These are phyloP conservation scores for Darwinula stevensoni DNA, from an alignment of 2,888 invertebrate species.

Conservation along the genomic window DNA sequence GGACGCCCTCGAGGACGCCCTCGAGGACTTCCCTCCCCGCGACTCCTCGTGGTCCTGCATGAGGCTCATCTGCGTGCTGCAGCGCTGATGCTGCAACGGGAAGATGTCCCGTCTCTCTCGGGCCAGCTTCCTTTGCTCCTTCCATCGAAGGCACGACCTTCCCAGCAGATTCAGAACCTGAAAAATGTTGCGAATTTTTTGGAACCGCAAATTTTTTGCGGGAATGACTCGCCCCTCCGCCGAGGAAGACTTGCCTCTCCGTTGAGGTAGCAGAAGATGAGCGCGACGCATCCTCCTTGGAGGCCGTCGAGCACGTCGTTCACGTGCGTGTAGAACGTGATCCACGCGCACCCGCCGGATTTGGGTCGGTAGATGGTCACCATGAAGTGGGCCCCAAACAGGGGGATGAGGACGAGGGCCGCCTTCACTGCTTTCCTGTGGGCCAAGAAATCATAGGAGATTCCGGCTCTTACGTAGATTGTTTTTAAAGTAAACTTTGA, in stretches of 20 bases:
- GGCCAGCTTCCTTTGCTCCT: not conserved
- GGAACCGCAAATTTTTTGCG: not conserved
- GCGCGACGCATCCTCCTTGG: slow-evolving; percentile 17
- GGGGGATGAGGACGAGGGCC: slow-evolving; percentile 19
- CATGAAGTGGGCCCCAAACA: slow-evolving; percentile 21
- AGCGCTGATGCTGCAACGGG: no score
- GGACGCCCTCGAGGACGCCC: no score
- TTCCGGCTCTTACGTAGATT: slow-evolving; percentile 2
- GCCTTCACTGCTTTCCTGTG: slow-evolving; percentile 20
- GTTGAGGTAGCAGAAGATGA: slow-evolving; percentile 17
- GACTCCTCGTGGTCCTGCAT: no score
- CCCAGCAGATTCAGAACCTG: not conserved
- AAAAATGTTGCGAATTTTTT: not conserved
- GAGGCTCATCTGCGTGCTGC: no score
- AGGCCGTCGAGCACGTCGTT: slow-evolving; percentile 19
- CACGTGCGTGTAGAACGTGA: slow-evolving; percentile 16
- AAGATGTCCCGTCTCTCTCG: no score
- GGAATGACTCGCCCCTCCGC: not conserved
- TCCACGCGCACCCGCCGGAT: slow-evolving; percentile 12
- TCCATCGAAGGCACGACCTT: not conserved
- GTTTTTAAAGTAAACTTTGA: slow-evolving; percentile 4
- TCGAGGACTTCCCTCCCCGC: no score
- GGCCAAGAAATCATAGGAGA: slow-evolving; percentile 6
- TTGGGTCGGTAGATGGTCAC: slow-evolving; percentile 18
- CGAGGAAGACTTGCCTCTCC: slow-evolving; percentile 14